A percentile compares a stretch with the other conserved stretches of the same genome.
Evolutionary conservation across 2,888 invertebrate genomes (phyloP).

Genomic region (Lobophora halterata): DNA sequence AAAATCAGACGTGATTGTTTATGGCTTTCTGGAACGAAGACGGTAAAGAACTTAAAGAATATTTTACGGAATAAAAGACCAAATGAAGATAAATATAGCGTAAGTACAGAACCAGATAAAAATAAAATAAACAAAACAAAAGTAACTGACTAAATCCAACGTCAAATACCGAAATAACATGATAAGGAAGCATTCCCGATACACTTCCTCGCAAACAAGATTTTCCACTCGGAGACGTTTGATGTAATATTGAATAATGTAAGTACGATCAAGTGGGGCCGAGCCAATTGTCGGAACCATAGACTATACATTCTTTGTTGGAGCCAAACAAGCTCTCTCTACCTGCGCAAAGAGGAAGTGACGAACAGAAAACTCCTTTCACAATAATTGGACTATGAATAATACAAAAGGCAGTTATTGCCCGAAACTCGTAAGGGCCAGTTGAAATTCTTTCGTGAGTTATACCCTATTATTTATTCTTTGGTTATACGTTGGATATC

Average conservation of each 20-base stretch:
- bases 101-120: slow-evolving; percentile 3
- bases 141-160: slow-evolving; percentile 1
- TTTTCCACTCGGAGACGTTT: slow-evolving; percentile 39
- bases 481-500: no score
- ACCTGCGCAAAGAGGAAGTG: slow-evolving; percentile 43
- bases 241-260: slow-evolving; percentile 69
- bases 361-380: slow-evolving; percentile 73
- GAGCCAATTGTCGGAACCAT: slow-evolving; percentile 65
- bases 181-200: slow-evolving; percentile 14
- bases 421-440: slow-evolving; percentile 60
- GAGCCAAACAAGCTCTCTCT: slow-evolving; percentile 59
- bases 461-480: no score
- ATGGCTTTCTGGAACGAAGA: no score
- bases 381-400: slow-evolving; percentile 80
- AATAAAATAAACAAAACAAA: background rate
- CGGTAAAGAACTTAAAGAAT: no score
- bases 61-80: no score
- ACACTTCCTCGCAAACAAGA: slow-evolving; percentile 25
- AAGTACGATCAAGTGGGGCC: slow-evolving; percentile 48
- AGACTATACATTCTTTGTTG: no score
- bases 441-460: slow-evolving; percentile 36
- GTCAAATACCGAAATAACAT: slow-evolving; percentile 15
- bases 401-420: slow-evolving; percentile 78
- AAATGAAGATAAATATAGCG: no score
- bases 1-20: no score